phyloP scores from a whole-genome alignment of 2,888 invertebrate species.

The Phragmatobia fuliginosa region DNA sequence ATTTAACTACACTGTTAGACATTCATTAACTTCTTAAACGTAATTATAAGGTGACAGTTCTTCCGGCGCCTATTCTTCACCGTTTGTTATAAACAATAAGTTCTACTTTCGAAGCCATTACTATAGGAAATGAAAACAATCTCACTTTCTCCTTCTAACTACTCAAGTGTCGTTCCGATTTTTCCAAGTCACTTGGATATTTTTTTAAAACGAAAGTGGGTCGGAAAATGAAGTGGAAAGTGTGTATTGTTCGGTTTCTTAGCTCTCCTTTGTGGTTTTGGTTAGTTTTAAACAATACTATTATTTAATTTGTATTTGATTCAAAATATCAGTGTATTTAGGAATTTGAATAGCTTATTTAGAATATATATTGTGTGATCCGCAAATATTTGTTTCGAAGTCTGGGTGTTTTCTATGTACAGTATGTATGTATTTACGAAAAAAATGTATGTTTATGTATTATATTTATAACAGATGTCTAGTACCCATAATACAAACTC shows the following conservation, averaged over 20 bases:
- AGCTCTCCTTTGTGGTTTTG: constrained; percentile 12
- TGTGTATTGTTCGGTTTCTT: constrained; percentile 6
- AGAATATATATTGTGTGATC: no score
- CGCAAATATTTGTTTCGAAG: no score
- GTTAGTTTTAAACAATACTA: not conserved
- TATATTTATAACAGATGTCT: no score
- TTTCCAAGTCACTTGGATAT: constrained; percentile 16
- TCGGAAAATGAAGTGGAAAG: constrained; percentile 22
- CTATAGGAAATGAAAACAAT: constrained; percentile 45
- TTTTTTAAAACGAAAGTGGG: constrained; percentile 19
- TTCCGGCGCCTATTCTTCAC: constrained; percentile 4
- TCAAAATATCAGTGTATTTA: not conserved
- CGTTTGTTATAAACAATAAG: constrained; percentile 34
- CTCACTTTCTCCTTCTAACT: constrained; percentile 37
- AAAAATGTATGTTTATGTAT: no score
- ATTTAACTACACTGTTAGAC: not conserved
- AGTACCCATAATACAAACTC: no score
- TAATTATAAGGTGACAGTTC: not conserved
- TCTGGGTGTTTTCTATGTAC: no score
- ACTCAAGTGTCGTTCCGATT: constrained; percentile 8
- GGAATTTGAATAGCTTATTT: no score
- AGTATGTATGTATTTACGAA: no score
- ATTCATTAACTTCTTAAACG: not conserved
- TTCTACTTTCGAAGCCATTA: constrained; percentile 32
- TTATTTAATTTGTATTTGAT: not conserved